A percentile compares a stretch with the other conserved stretches of the same genome.
phyloP scores from a whole-genome alignment of 1,140 invertebrate species.

The Micrasema minimum region DNA sequence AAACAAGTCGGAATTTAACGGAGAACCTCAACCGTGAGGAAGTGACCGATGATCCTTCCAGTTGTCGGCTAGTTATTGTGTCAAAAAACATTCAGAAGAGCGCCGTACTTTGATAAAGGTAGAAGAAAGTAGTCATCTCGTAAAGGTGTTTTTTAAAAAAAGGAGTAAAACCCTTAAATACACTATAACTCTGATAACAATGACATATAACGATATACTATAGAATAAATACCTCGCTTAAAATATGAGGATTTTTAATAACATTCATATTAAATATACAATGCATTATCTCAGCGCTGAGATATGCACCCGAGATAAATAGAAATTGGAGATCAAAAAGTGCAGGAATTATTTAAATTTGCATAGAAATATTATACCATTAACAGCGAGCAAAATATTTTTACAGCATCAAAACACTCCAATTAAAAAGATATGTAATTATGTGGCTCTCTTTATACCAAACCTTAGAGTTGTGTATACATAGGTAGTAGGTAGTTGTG shows the following conservation, averaged over 20 bases:
- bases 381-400: slow-evolving; percentile 31
- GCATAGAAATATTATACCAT: slow-evolving; percentile 29
- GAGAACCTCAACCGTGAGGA: too few species aligned
- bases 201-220: slow-evolving; percentile 35
- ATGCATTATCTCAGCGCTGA: not conserved
- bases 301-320: slow-evolving; percentile 17
- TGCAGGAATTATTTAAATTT: slow-evolving; percentile 21
- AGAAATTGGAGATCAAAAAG: slow-evolving; percentile 31
- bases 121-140: too few species aligned
- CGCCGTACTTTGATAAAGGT: too few species aligned
- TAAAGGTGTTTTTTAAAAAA: too few species aligned
- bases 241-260: slow-evolving; percentile 39
- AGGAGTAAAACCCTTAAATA: too few species aligned
- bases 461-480: too few species aligned
- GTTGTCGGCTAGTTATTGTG: too few species aligned
- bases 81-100: too few species aligned
- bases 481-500: too few species aligned
- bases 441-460: too few species aligned
- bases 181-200: slow-evolving; percentile 35
- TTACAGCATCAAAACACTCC: slow-evolving; percentile 9
- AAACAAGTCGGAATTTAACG: too few species aligned
- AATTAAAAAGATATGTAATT: slow-evolving; percentile 28
- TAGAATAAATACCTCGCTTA: slow-evolving; percentile 36
- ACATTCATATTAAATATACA: slow-evolving; percentile 36
- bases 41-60: too few species aligned